Conservation (phyloP, 2,113 vertebrate species). For the Bubalus kerabau region DNA sequence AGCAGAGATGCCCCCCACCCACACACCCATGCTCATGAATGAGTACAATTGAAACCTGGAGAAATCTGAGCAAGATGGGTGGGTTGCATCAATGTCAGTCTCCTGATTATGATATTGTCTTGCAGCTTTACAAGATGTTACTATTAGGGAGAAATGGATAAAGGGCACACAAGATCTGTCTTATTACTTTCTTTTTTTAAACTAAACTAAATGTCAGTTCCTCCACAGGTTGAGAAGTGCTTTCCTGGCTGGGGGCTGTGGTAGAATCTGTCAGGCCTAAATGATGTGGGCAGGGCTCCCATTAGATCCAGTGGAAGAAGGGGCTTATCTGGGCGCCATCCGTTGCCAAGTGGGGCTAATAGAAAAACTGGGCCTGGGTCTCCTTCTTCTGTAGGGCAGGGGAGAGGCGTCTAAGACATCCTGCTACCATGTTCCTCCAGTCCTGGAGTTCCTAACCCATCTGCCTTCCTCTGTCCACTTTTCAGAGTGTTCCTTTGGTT, state of each 20-base stretch:
- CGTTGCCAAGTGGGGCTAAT: no score
- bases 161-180: background rate
- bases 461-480: background rate
- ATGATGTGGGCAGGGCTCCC: background rate
- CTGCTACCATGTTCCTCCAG: rapidly evolving
- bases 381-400: background rate
- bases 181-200: background rate
- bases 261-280: background rate
- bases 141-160: background rate
- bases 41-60: background rate
- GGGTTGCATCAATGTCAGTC: rapidly evolving
- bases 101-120: background rate
- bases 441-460: background rate
- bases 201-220: background rate
- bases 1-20: background rate
- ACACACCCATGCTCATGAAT: no score
- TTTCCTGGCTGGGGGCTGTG: background rate
- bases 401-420: background rate
- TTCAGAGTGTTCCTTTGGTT: no score
- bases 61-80: background rate
- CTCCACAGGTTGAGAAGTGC: background rate
- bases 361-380: background rate
- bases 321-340: background rate
- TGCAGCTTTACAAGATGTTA: background rate
- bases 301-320: background rate